phyloP scores from a whole-genome alignment of 2,113 vertebrate genomes.

The Gopherus evgoodei region DNA sequence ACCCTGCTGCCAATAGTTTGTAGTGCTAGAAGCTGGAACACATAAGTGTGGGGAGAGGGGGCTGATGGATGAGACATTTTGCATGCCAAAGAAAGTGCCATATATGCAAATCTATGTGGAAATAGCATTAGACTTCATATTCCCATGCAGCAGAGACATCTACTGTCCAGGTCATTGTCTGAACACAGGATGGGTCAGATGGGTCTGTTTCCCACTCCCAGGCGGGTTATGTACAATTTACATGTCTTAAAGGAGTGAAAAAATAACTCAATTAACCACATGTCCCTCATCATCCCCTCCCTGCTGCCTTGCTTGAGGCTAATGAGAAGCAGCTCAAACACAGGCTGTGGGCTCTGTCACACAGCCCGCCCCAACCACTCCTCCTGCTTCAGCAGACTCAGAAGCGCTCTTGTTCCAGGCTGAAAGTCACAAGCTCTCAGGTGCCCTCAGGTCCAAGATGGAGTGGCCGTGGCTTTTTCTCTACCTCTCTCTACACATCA shows the following conservation, averaged over 20 bases:
- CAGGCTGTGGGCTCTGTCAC: background rate
- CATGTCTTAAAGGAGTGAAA: background rate
- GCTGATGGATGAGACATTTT: background rate
- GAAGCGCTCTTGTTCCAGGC: background rate
- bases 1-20: background rate
- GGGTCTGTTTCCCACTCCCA: background rate
- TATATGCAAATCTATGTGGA: background rate
- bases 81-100: background rate
- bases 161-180: background rate
- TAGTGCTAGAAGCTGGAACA: background rate
- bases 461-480: slow-evolving; percentile 46
- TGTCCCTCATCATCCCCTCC: background rate
- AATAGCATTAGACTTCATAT: background rate
- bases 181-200: background rate
- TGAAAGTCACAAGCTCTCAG: slow-evolving; percentile 73
- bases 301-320: background rate
- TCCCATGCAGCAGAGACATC: background rate
- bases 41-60: background rate
- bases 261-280: background rate
- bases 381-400: background rate
- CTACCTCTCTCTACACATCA: background rate
- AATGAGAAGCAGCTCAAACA: background rate
- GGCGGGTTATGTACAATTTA: background rate
- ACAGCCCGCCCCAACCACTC: background rate
- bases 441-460: slow-evolving; percentile 20